Base-by-base conservation (phyloP, 2,888 invertebrate genomes). In the Drosophila hawaiiensis region DNA sequence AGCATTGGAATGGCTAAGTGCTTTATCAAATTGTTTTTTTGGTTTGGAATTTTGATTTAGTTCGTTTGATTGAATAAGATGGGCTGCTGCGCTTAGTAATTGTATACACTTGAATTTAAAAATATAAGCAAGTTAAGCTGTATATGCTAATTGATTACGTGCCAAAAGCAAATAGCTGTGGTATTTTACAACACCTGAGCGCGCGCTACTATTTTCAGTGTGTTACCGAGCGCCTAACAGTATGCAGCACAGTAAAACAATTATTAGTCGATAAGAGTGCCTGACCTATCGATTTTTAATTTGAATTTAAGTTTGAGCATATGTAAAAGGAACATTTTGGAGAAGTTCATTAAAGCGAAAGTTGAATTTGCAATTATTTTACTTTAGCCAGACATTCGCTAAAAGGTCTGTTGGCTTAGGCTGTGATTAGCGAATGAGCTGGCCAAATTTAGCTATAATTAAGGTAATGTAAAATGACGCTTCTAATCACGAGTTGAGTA, bases 371-470 rank as follows among this genome's bases (percentile, higher is more conserved):
- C 16, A 41, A 37, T 53, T 52, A 66, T 52, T 31, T 33, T 33
- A 50, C 12, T 16, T 33, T n/a, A 35, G 14, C 14, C 50, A 29
- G 59, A 52, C 49, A 52, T 55, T 52, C 60, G 41, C 25, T 54
- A 64, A 68, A 64, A 54, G 58, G 72, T 62, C 37, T 59, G 28
- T 31, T 41, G 25, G 54, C 49, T 35, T 10, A 50, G 72, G 39
- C 60, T 63, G 62, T 67, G 64, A 65, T 79, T 62, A 56, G 37
- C 55, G 49, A 55, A 62, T 66, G 62, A 68, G 64, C 39, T 56
- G 31, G n/a, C 60, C 39, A 68, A 58, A 68, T 56, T 62, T 35
- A 41, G 49, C 33, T 49, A 82, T 68, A 65, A 82, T 70, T 78
- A 73, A 68, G 52, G 43, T 64, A 68, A 58, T 73, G 55, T 53